Percentiles rank a stretch among this genome's conserved stretches.
These are phyloP conservation scores for Trichogramma pretiosum DNA, from an alignment of 1,140 invertebrate species.

Conservation along the genomic window DNA sequence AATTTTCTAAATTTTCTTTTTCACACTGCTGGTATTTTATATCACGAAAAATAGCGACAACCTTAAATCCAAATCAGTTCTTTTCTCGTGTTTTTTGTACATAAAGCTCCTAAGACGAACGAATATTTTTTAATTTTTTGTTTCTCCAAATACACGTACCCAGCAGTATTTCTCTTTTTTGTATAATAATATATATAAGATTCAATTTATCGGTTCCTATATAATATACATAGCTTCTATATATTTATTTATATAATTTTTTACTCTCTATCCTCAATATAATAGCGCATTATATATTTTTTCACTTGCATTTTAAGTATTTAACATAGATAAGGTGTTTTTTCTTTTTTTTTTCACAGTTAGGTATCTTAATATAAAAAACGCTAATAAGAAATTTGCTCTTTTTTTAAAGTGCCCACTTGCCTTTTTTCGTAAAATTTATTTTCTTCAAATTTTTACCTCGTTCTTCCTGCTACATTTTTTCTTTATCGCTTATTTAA, in stretches of 20 bases:
- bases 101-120: conserved; percentile 19
- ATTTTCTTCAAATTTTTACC: conserved; percentile 16
- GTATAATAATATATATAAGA: too few relatives aligned
- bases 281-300: conserved; percentile 45
- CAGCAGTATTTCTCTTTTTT: conserved; percentile 38
- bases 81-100: conserved; percentile 20
- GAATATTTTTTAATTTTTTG: conserved; percentile 15
- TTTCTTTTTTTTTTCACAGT: conserved; percentile 34
- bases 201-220: conserved; percentile 34
- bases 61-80: conserved; percentile 18
- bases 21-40: conserved; percentile 18
- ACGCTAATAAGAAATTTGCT: conserved; percentile 40
- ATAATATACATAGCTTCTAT: conserved; percentile 35
- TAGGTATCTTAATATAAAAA: conserved; percentile 42
- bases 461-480: conserved; percentile 12
- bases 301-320: conserved; percentile 43
- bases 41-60: conserved; percentile 17
- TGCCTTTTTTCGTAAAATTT: conserved; percentile 20
- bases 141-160: conserved; percentile 29
- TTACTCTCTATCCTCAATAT: conserved; percentile 45
- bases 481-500: conserved; percentile 14
- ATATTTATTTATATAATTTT: conserved; percentile 38
- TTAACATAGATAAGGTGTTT: conserved; percentile 43
- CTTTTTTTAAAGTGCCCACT: conserved; percentile 32
- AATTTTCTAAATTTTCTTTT: conserved; percentile 18